Conservation (phyloP, 2,797 vertebrate genomes). For the Anableps anableps region DNA sequence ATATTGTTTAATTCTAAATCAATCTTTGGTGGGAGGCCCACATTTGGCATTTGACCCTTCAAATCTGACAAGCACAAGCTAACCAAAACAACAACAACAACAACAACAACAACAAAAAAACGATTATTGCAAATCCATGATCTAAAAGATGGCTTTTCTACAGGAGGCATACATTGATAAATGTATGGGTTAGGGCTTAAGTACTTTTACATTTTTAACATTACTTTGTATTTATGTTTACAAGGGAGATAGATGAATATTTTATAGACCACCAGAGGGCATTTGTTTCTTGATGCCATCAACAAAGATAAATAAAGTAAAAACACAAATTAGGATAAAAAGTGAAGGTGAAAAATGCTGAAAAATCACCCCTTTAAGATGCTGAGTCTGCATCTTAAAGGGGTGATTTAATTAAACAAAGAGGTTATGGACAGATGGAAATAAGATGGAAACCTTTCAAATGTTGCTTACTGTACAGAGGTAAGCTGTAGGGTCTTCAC, state of each 20-base stretch:
- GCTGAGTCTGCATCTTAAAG: too few species aligned
- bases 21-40: conserved; percentile 39
- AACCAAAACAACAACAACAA: too few species aligned
- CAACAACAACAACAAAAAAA: too few species aligned
- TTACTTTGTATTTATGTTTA: not conserved
- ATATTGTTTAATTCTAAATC: conserved; percentile 58
- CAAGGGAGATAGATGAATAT: not conserved
- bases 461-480: not conserved
- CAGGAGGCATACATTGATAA: too few species aligned
- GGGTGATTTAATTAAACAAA: too few species aligned
- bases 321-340: not conserved
- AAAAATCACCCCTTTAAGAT: too few species aligned
- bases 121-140: too few species aligned
- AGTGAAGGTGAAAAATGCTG: not conserved
- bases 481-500: not conserved
- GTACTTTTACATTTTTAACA: too few species aligned
- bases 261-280: not conserved
- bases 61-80: not conserved
- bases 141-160: not conserved
- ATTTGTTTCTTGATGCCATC: not conserved
- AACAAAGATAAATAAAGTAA: not conserved
- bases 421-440: not conserved
- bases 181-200: too few species aligned
- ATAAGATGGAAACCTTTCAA: not conserved
- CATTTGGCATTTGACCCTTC: conserved; percentile 51